Percentiles rank a stretch among this genome's conserved stretches.
Conservation (phyloP, 2,797 vertebrate genomes). For the Allobates femoralis region DNA sequence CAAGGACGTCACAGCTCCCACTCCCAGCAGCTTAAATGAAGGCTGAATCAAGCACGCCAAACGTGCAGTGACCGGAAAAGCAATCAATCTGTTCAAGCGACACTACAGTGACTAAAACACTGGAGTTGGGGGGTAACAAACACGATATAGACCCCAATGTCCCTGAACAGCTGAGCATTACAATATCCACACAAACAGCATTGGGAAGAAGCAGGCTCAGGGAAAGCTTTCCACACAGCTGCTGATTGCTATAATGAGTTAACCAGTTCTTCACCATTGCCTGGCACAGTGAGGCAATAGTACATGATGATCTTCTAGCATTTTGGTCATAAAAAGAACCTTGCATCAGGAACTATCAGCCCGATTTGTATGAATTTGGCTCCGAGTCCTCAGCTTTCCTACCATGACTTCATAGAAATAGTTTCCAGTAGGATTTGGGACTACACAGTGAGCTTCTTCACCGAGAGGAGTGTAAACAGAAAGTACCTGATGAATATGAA, state of each 20-base stretch:
- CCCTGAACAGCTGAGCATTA: conserved; percentile 23
- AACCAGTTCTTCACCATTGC: background rate
- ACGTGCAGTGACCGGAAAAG: conserved; percentile 63
- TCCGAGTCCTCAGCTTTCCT: conserved; percentile 40
- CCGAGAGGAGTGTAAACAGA: conserved; percentile 51
- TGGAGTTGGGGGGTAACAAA: conserved; percentile 20
- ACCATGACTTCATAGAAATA: conserved; percentile 62
- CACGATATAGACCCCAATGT: conserved; percentile 16
- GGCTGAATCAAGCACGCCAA: conserved; percentile 62
- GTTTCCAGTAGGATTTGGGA: conserved; percentile 54
- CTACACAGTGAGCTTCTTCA: conserved; percentile 62
- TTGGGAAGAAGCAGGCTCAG: background rate
- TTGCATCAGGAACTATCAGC: background rate
- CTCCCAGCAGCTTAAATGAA: conserved; percentile 63
- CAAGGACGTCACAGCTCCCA: conserved; percentile 62
- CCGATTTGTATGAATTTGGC: conserved; percentile 3
- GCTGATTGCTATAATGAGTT: conserved; percentile 2
- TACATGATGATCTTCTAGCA: background rate
- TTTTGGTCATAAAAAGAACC: background rate
- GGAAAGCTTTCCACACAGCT: conserved; percentile 1
- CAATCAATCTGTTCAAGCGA: conserved; percentile 58
- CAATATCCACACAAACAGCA: conserved; percentile 10
- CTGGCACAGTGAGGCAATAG: background rate
- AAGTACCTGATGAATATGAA: conserved; percentile 61
- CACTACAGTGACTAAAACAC: conserved; percentile 40